A percentile compares a stretch with the other conserved stretches of the same genome.
Evolutionary conservation across 2,797 vertebrate species (phyloP).

Genomic region (Petrocephalus schoutedeni): DNA sequence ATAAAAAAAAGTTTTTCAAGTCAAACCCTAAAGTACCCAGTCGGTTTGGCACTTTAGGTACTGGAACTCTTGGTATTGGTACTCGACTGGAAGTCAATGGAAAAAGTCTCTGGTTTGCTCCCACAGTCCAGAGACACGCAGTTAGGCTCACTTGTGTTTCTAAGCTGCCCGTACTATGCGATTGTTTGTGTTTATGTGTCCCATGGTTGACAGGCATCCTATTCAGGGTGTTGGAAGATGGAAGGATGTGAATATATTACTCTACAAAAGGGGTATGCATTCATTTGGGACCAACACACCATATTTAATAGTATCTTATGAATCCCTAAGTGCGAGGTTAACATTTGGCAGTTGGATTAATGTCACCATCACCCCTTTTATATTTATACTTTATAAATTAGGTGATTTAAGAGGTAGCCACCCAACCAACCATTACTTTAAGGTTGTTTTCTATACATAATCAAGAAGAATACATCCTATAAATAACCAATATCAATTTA

Average conservation of each 20-base stretch:
- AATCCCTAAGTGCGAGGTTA: background rate
- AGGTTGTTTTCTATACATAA: background rate
- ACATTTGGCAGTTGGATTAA: background rate
- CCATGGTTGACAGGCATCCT: background rate
- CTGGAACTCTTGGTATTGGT: no score
- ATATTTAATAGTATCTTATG: background rate
- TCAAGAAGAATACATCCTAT: background rate
- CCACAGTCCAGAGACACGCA: background rate
- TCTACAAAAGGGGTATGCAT: background rate
- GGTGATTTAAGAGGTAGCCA: background rate
- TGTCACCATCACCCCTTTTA: background rate
- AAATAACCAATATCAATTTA: background rate
- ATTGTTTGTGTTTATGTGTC: background rate
- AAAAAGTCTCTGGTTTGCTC: background rate
- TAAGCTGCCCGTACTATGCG: background rate
- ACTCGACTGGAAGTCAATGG: no score
- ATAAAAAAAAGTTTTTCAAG: no score
- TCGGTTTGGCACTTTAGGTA: no score
- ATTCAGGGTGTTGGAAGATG: background rate
- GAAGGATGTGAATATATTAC: background rate
- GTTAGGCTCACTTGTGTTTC: background rate
- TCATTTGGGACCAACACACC: background rate
- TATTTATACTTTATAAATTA: background rate
- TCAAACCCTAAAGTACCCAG: no score
- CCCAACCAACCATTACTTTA: background rate